phyloP scores from a whole-genome alignment of 2,888 invertebrate species.

The Noctua fimbriata region DNA sequence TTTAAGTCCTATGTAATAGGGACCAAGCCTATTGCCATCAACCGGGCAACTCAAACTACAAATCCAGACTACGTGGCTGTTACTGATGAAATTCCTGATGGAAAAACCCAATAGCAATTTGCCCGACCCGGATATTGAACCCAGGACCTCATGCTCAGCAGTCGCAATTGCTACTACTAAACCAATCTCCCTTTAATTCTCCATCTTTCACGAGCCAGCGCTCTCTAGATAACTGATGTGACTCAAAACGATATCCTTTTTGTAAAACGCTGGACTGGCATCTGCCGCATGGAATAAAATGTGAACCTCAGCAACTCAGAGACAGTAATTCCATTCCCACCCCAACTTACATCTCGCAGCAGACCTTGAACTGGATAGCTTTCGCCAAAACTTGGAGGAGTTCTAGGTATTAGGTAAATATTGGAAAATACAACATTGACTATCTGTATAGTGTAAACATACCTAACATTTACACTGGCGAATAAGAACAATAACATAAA shows the following conservation, averaged over 20 bases:
- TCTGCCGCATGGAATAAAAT: not conserved
- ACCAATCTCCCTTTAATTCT: not conserved
- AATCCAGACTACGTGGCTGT: not conserved
- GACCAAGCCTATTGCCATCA: not conserved
- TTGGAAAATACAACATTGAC: not conserved
- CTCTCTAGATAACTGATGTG: not conserved
- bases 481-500: not conserved
- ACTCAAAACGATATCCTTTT: not conserved
- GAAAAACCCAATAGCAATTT: not conserved
- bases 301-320: not conserved
- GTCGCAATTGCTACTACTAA: not conserved
- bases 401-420: not conserved
- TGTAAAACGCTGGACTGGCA: not conserved
- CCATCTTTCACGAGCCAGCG: not conserved
- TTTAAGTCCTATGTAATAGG: not conserved
- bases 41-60: too few relatives aligned
- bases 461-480: not conserved
- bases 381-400: not conserved
- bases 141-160: not conserved
- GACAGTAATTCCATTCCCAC: not conserved
- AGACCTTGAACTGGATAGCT: not conserved
- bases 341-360: too few relatives aligned
- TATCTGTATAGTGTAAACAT: not conserved
- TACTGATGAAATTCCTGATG: not conserved
- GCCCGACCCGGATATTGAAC: not conserved